Percentiles rank a stretch among this genome's conserved stretches.
phyloP scores from a whole-genome alignment of 2,888 invertebrate genomes.

The Acanthosepion lycidas region DNA sequence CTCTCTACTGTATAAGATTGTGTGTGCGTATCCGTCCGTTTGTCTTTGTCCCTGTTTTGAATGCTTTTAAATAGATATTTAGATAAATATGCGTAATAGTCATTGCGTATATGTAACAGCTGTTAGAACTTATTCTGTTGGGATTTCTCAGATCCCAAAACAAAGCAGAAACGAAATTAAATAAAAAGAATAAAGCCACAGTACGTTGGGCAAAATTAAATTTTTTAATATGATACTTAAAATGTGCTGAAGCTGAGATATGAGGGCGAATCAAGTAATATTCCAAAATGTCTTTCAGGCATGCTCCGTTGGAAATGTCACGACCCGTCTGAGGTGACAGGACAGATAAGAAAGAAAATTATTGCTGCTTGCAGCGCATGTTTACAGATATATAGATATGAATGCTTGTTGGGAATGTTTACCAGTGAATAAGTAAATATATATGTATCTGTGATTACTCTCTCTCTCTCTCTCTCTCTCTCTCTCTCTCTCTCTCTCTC shows the following conservation, averaged over 20 bases:
- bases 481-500: too few species aligned
- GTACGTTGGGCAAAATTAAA: neutral
- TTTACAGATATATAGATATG: neutral
- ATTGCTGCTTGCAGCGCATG: neutral
- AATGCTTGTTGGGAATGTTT: neutral
- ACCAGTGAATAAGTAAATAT: neutral
- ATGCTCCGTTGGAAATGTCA: slow-evolving; percentile 8
- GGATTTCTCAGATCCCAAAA: neutral
- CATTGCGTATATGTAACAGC: neutral
- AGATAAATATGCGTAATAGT: neutral
- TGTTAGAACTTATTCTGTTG: neutral
- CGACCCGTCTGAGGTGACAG: neutral
- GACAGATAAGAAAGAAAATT: neutral
- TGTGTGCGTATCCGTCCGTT: neutral
- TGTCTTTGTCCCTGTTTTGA: neutral
- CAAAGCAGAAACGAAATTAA: neutral
- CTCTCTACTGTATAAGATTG: neutral
- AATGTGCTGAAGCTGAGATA: neutral
- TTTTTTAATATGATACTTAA: neutral
- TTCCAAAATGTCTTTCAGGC: neutral
- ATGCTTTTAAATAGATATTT: slow-evolving; percentile 33
- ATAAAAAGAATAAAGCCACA: neutral
- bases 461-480: too few species aligned
- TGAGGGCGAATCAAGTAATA: neutral
- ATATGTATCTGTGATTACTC: neutral